Base-by-base conservation (phyloP, 2,888 invertebrate species). In the Tridacna crocea region DNA sequence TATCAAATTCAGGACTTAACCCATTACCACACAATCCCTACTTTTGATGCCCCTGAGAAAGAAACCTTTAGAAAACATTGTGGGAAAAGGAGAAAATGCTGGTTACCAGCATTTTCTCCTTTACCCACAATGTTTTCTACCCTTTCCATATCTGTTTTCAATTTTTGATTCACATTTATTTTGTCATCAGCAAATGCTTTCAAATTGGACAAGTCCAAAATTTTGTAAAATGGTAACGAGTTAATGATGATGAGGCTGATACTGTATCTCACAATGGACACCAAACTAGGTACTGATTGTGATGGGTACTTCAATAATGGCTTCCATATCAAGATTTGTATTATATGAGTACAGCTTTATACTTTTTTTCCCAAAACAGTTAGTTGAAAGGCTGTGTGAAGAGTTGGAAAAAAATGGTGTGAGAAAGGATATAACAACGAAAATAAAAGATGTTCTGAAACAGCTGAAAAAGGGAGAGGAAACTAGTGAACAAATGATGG, bases 291-390 rank as follows among this genome's bases (percentile, higher is more conserved):
- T 36, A 36, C 36, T 2, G 8, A 36, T 36, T 36, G 3, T 36
- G 36, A 36, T 36, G 2, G 36, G 36, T 36, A 36, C 8, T 8
- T 36, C 3, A 36, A 36, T 36, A 36, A 36, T 36, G 36, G 36
- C 36, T 36, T 36, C 36, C 2, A 36, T 8, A 2, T 4, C 8
- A 8, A 2, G 36, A 36, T 36, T n/a, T 36, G 36, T 36, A 58
- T n/a, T 58, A 10, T 17, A 17, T 19, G 58, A 19, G 17, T 58
- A n/a, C n/a, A 58, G 2, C 2, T 58, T 4, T 10, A 17, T 10
- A 58, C 17, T 19, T 19, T 58, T n/a, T 68, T 70, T 51, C 22
- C 70, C n/a, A 47, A 70, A 51, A 70, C 47, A 70, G 22, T 26
- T 70, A 15, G 22, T 51, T 12, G 22, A 46, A 10, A n/a, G 47